Evolutionary conservation across 1,140 invertebrate species (phyloP).

Genomic region (Apolygus lucorum): DNA sequence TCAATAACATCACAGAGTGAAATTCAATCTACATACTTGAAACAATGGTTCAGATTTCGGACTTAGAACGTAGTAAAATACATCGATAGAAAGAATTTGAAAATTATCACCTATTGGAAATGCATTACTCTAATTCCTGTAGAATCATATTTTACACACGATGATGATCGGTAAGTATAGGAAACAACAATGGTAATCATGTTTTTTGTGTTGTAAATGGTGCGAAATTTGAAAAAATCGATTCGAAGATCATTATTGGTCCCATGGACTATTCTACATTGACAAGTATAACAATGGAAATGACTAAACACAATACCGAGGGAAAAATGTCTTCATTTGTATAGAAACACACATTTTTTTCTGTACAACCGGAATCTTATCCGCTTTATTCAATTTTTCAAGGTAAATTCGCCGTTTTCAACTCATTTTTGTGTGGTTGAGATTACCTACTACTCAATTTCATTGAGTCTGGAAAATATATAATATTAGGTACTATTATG

Average conservation of each 20-base stretch:
- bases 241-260: conserved; percentile 22
- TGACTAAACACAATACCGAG: too few relatives aligned
- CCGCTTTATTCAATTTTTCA: background rate
- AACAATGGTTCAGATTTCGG: too few relatives aligned
- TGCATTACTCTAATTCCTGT: conserved; percentile 5
- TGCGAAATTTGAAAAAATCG: conserved; percentile 11
- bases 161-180: too few relatives aligned
- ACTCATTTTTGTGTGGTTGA: background rate
- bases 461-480: background rate
- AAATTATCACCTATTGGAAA: background rate
- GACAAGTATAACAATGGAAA: too few relatives aligned
- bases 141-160: too few relatives aligned
- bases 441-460: background rate
- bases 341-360: background rate
- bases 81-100: background rate
- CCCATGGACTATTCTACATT: conserved; percentile 27
- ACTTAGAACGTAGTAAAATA: conserved; percentile 6
- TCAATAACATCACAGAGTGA: too few relatives aligned
- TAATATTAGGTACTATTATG: too few relatives aligned
- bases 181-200: too few relatives aligned
- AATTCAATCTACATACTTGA: too few relatives aligned
- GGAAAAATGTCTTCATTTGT: too few relatives aligned
- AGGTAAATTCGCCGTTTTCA: background rate
- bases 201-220: background rate
- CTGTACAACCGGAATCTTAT: background rate